Percentiles rank a stretch among this genome's conserved stretches.
phyloP scores from a whole-genome alignment of 2,888 invertebrate species.

The Ischnus inquisitorius region DNA sequence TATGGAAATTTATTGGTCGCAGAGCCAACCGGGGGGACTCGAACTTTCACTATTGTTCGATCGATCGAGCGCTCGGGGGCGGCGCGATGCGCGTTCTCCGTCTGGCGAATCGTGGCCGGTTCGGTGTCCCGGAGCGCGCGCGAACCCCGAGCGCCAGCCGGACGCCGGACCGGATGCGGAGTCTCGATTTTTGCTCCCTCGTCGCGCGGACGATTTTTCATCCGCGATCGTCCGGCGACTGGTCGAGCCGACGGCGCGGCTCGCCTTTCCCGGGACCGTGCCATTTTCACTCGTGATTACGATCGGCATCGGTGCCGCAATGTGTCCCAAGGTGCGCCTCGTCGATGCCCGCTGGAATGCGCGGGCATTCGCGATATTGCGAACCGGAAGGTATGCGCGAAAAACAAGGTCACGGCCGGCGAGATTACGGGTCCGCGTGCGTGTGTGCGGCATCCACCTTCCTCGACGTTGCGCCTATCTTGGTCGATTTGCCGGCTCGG shows the following conservation, averaged over 20 bases:
- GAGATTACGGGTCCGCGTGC: slow-evolving; percentile 61
- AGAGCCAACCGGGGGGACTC: slow-evolving; percentile 25
- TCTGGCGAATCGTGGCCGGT: slow-evolving; percentile 23
- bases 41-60: slow-evolving; percentile 63
- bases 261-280: slow-evolving; percentile 63
- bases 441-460: slow-evolving; percentile 26
- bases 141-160: slow-evolving; percentile 17
- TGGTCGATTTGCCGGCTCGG: not conserved
- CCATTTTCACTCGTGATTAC: slow-evolving; percentile 74
- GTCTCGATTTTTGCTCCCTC: slow-evolving; percentile 39
- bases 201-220: not conserved
- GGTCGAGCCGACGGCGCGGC: slow-evolving; percentile 42
- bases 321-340: slow-evolving; percentile 59
- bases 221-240: slow-evolving; percentile 11
- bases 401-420: slow-evolving; percentile 77
- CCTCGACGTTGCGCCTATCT: not conserved
- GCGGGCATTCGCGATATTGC: slow-evolving; percentile 51
- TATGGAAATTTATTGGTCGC: slow-evolving; percentile 58
- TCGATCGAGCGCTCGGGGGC: slow-evolving; percentile 15
- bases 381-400: slow-evolving; percentile 69
- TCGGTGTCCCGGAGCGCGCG: slow-evolving; percentile 10
- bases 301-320: slow-evolving; percentile 69
- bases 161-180: slow-evolving; percentile 62
- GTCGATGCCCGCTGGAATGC: slow-evolving; percentile 60
- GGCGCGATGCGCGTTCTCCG: slow-evolving; percentile 4